These are phyloP conservation scores for Patella ulyssiponensis DNA, from an alignment of 2,888 invertebrate species.

Conservation along the genomic window DNA sequence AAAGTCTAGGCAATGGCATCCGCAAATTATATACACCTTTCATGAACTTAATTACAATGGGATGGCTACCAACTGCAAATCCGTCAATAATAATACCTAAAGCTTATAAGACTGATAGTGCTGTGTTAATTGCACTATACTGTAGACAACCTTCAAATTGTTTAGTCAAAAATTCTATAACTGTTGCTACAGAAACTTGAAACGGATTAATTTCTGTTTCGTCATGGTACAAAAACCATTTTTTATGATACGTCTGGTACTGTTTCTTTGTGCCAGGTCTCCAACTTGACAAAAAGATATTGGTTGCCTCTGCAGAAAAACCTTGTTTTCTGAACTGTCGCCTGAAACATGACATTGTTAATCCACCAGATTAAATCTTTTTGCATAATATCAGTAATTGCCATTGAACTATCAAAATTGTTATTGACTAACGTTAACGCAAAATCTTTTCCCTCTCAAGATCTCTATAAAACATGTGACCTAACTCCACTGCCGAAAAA, in stretches of 20 bases:
- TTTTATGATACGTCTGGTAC: neutral
- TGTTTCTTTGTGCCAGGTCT: neutral
- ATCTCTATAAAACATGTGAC: too few relatives aligned
- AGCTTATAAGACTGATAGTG: slow-evolving; percentile 2
- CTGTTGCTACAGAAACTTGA: too few relatives aligned
- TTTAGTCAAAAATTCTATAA: slow-evolving; percentile 13
- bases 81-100: neutral
- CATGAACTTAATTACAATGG: slow-evolving; percentile 8
- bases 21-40: slow-evolving; percentile 13
- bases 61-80: slow-evolving; percentile 11
- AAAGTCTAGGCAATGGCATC: neutral
- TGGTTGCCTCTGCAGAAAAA: slow-evolving; percentile 6
- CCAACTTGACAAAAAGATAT: neutral
- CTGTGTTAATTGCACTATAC: slow-evolving; percentile 21
- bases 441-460: too few relatives aligned
- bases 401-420: too few relatives aligned
- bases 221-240: slow-evolving; percentile 1
- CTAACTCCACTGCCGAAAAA: too few relatives aligned
- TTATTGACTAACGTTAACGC: too few relatives aligned
- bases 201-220: slow-evolving; percentile 11
- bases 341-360: neutral
- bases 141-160: neutral
- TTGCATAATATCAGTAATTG: too few relatives aligned
- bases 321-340: neutral
- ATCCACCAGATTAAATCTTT: too few relatives aligned